phyloP scores from a whole-genome alignment of 2,113 vertebrate species.

The Brachypodius melanocephalos region DNA sequence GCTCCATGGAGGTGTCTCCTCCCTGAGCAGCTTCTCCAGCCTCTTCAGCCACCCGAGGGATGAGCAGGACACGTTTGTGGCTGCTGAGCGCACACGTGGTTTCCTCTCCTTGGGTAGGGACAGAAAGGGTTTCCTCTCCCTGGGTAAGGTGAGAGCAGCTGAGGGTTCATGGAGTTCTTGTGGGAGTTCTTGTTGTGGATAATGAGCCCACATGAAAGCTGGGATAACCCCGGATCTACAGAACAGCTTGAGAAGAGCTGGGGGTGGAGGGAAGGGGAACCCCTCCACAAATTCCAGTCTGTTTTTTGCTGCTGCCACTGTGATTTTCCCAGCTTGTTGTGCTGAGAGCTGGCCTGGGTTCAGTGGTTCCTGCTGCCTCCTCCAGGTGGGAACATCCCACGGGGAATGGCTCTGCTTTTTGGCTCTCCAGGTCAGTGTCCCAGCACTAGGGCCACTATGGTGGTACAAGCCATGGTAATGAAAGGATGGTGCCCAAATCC shows the following conservation, averaged over 20 bases:
- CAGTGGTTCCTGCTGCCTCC: accelerated
- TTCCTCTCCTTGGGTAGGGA: neutral
- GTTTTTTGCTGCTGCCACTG: neutral
- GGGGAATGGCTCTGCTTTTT: neutral
- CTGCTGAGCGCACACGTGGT: accelerated
- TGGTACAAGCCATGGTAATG: neutral
- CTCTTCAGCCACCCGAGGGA: neutral
- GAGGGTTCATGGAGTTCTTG: neutral
- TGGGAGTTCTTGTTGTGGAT: neutral
- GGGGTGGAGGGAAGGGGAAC: neutral
- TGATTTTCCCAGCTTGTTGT: neutral
- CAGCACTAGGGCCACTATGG: too few species aligned
- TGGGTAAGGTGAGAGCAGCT: neutral
- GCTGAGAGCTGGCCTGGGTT: neutral
- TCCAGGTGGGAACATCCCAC: neutral
- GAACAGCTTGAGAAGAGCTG: neutral
- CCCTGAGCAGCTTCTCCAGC: neutral
- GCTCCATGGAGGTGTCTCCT: neutral
- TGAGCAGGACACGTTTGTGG: accelerated
- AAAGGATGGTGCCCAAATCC: neutral
- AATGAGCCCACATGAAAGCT: neutral
- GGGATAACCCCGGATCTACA: neutral
- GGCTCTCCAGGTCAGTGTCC: too few species aligned
- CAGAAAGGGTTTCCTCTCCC: neutral
- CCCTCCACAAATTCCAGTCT: neutral